Base-by-base conservation (phyloP, 2,888 invertebrate genomes). In the Nowickia ferox region DNA sequence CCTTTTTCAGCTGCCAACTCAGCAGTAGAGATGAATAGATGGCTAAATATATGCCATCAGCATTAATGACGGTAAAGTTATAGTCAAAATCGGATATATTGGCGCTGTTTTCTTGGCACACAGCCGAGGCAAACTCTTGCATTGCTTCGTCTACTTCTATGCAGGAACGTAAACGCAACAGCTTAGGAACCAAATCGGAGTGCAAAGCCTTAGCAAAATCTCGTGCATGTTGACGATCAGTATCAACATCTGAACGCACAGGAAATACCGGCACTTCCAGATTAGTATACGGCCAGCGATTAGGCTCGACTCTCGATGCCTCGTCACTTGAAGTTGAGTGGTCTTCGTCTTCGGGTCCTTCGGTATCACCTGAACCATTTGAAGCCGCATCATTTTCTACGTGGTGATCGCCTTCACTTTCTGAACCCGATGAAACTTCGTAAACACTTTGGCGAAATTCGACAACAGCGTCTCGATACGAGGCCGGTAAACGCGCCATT, bases 41-140 rank as follows among this genome's bases (percentile, higher is more conserved):
- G 1, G 98, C 97, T 86, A 98, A 93, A 91, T 98, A 98, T 55
- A 98, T 96, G 30, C 98, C 98, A 93, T 98, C 98, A 1, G 98
- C 98, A 92, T 98, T 98, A 94, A 98, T 96, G 61, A 94, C 94
- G 0, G 94, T 93, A 2, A 96, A 94, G 89, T 95, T 95, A 92
- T 94, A 95, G 85, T 93, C 93, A 75, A 93, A 93, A 66, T 93
- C 93, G 2, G 93, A 93, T 84, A 91, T 92, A 55, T 93, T 93
- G 89, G 91, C 90, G 88, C 92, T 93, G 78, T 93, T 93, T 94
- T 97, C 95, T 93, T 97, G 96, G 92, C 98, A 98, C 89, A 97
- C 97, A 87, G 96, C 95, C 0, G 98, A 98, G 1, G 98, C 96
- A 90, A 98, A 98, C 91, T 97, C 96, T 93, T 98, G 98, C 92